Evolutionary conservation across 1,140 invertebrate genomes (phyloP), one percentile per base, ranked within the genome.

Genomic region (Hydropsyche tenuis): DNA sequence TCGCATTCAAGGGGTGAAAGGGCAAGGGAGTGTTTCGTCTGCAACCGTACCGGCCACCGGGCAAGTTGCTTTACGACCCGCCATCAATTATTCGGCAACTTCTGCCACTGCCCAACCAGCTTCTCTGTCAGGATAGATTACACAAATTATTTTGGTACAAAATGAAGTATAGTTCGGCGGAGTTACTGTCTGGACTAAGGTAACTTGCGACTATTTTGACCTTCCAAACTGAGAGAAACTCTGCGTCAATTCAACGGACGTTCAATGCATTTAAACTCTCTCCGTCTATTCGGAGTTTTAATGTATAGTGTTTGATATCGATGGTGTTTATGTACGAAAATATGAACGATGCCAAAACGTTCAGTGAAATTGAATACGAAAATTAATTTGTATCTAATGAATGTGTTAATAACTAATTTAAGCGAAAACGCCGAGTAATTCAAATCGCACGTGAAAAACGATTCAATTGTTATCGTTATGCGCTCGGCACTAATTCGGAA

Each of bases 91-190:
- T 69, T 69, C 65, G 65, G 65, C 20, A 69, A 69, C 65, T 69
- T 51, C 23, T 51, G 45, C 65, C 65, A 45, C 20, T 43, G 30
- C 25, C 65, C 27, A 45, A 45, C 65, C 63, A 65, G 63, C 63
- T 65, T 53, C 30, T 20, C 72, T 68, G 73, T 69, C 65, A 37
- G 68, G 62, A 74, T 74, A 51, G 68, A 70, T 71, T 70, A 71
- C 27, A 70, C 68, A 74, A 74, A 74, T 70, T 74, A 60, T 74
- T 74, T 65, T 43, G 14, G 68, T 27, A 30, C 46, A 56, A 74
- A 74, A 63, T 74, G 66, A 70, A 74, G 68, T 70, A 62, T 69
- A 30, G 65, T 45, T 53, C 42, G 51, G 22, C 6, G 12, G 56
- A 60, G 30, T 37, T 37, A 37, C 3, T 37, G 30, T 37, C 30